These are phyloP conservation scores for Cnemophilus loriae DNA, from an alignment of 2,113 vertebrate species.

Conservation along the genomic window DNA sequence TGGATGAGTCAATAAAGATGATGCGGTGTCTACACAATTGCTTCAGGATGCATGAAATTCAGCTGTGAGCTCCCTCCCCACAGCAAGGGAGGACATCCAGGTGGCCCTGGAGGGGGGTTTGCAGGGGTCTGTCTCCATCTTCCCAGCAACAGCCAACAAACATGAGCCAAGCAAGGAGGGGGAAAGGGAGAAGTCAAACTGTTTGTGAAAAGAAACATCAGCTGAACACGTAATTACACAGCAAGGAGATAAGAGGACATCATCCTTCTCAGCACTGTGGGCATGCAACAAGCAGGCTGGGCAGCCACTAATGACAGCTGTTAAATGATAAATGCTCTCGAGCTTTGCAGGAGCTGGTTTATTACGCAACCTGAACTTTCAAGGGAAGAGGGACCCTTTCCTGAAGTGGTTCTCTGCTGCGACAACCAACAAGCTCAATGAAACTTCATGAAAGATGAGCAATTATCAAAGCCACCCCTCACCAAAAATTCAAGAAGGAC, in stretches of 20 bases:
- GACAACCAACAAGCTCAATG: neutral
- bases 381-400: neutral
- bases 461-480: neutral
- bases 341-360: neutral
- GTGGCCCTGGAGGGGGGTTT: neutral
- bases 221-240: neutral
- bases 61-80: neutral
- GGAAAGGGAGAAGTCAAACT: neutral
- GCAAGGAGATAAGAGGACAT: neutral
- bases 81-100: neutral
- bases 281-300: neutral
- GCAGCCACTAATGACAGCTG: neutral
- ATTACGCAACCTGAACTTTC: neutral
- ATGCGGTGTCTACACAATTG: neutral
- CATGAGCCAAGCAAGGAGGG: neutral
- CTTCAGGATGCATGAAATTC: conserved; percentile 45
- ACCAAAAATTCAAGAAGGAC: neutral
- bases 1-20: conserved; percentile 5
- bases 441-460: neutral
- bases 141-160: neutral
- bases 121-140: neutral
- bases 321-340: neutral
- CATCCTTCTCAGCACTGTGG: neutral
- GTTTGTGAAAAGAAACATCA: neutral
- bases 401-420: neutral